These are phyloP conservation scores for Pseudopipra pipra DNA, from an alignment of 2,113 vertebrate species.

Conservation along the genomic window DNA sequence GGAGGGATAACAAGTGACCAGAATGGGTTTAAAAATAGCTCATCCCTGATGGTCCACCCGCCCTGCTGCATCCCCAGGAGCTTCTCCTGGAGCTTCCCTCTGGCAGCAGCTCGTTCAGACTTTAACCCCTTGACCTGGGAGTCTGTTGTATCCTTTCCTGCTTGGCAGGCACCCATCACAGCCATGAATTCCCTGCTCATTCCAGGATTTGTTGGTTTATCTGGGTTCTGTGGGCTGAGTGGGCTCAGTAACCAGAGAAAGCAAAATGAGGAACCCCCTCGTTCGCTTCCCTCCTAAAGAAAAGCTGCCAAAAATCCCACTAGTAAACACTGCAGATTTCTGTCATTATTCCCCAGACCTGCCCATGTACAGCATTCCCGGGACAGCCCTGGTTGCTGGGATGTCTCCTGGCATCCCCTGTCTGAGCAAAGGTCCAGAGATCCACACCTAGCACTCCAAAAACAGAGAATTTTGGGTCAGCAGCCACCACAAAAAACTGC, in stretches of 20 bases:
- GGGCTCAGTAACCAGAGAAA: not conserved
- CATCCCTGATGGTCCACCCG: accelerated
- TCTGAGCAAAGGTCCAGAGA: not conserved
- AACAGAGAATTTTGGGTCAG: accelerated
- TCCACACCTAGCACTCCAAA: accelerated
- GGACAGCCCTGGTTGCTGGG: not conserved
- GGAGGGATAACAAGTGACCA: not conserved
- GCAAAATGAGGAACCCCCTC: not conserved
- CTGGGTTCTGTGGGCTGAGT: not conserved
- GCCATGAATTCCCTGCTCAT: not conserved
- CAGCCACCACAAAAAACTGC: not conserved
- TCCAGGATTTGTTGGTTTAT: not conserved
- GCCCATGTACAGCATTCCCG: not conserved
- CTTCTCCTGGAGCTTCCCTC: not conserved
- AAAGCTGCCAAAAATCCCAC: not conserved
- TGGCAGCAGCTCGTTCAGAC: not conserved
- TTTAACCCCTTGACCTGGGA: not conserved
- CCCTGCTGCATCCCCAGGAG: not conserved
- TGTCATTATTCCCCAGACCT: not conserved
- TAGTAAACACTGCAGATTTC: not conserved
- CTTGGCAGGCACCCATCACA: not conserved
- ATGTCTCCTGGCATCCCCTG: not conserved
- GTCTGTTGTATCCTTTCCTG: not conserved
- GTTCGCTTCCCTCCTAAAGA: not conserved
- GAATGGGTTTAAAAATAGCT: not conserved